Evolutionary conservation across 1,140 invertebrate genomes (phyloP).

Genomic region (Chlorops oryzae): DNA sequence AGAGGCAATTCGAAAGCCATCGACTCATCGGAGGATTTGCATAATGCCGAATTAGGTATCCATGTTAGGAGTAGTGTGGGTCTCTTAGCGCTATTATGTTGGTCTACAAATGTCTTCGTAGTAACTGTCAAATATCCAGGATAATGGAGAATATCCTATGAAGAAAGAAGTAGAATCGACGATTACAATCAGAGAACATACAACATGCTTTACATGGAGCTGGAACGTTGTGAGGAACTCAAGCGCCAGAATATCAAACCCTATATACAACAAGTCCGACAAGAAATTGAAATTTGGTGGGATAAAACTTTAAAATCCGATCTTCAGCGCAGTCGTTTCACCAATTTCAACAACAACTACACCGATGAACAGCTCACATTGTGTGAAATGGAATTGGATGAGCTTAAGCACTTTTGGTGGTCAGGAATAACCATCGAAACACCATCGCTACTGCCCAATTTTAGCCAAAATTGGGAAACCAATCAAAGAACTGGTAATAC

Average conservation of each 20-base stretch:
- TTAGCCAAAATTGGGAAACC: too few species aligned
- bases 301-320: slow-evolving; percentile 62
- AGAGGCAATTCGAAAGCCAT: too few species aligned
- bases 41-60: slow-evolving; percentile 87
- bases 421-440: too few species aligned
- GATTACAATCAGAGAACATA: slow-evolving; percentile 52
- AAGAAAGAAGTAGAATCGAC: too few species aligned
- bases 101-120: slow-evolving; percentile 65
- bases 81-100: slow-evolving; percentile 62
- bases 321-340: slow-evolving; percentile 57
- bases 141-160: slow-evolving; percentile 79
- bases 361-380: slow-evolving; percentile 67
- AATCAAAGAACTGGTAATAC: too few species aligned
- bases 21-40: too few species aligned
- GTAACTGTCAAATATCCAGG: slow-evolving; percentile 87
- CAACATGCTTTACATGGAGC: slow-evolving; percentile 54
- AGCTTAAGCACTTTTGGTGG: slow-evolving; percentile 61
- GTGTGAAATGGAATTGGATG: slow-evolving; percentile 67
- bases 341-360: slow-evolving; percentile 56
- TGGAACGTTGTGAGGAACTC: slow-evolving; percentile 57
- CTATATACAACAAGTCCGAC: slow-evolving; percentile 63
- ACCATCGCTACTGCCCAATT: too few species aligned
- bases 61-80: slow-evolving; percentile 85
- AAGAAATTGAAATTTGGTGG: slow-evolving; percentile 65
- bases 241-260: slow-evolving; percentile 60